phyloP scores from a whole-genome alignment of 2,797 vertebrate species.

The Buceros bicornis region DNA sequence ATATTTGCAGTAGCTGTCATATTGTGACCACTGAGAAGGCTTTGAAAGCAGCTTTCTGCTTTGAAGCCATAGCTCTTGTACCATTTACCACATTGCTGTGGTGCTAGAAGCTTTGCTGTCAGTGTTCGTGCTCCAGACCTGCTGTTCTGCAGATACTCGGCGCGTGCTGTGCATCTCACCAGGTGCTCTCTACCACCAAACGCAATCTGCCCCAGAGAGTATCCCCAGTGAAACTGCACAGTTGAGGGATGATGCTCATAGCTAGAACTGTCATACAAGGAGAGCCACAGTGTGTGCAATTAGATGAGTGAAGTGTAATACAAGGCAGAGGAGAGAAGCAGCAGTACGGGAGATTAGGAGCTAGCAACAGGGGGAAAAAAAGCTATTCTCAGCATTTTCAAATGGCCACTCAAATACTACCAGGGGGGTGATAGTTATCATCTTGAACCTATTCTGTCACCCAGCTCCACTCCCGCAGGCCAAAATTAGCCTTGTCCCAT shows the following conservation, averaged over 20 bases:
- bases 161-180: rapidly evolving
- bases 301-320: neutral
- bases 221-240: rapidly evolving
- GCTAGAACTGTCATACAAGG: neutral
- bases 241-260: neutral
- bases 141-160: rapidly evolving
- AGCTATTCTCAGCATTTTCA: neutral
- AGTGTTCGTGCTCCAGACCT: neutral
- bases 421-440: neutral
- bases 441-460: neutral
- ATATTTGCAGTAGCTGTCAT: rapidly evolving
- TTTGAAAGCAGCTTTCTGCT: neutral
- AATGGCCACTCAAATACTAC: neutral
- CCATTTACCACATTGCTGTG: neutral
- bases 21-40: neutral
- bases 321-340: neutral
- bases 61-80: neutral
- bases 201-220: rapidly evolving
- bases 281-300: neutral
- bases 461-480: neutral
- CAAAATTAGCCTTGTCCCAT: neutral
- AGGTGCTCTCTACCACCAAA: rapidly evolving
- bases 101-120: neutral
- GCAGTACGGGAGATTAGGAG: neutral
- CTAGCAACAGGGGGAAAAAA: rapidly evolving